Conservation (phyloP, 2,888 invertebrate species). For the Drosophila acutilabella region DNA sequence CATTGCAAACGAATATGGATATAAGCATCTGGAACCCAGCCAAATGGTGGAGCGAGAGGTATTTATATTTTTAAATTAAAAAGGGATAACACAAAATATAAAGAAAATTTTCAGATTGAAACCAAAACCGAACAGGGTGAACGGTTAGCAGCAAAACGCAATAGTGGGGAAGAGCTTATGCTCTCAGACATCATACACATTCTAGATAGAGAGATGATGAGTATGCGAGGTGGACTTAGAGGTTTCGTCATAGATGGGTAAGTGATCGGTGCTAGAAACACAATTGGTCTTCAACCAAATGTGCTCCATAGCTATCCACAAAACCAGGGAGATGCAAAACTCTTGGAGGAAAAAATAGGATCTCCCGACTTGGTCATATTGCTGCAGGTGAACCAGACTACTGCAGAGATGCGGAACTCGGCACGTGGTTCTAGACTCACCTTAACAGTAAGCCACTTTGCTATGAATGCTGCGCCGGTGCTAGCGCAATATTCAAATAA, state of each 20-base stretch:
- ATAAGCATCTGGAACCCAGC: constrained; percentile 96
- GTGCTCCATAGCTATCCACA: constrained; percentile 89
- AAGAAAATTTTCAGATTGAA: constrained; percentile 25
- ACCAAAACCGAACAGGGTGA: constrained; percentile 89
- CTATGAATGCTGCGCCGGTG: constrained; percentile 93
- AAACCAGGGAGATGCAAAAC: constrained; percentile 92
- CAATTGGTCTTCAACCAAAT: too few species aligned
- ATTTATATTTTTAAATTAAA: constrained; percentile 13
- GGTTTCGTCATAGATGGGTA: constrained; percentile 95
- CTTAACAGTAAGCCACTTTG: constrained; percentile 91
- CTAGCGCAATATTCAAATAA: constrained; percentile 92
- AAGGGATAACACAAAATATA: neutral
- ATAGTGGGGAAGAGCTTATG: constrained; percentile 93
- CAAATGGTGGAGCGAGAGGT: constrained; percentile 96
- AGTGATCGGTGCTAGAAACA: neutral
- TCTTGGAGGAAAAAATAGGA: constrained; percentile 91
- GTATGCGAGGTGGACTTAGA: constrained; percentile 87
- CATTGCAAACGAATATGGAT: constrained; percentile 95
- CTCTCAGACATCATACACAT: constrained; percentile 94
- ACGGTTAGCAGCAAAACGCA: constrained; percentile 93
- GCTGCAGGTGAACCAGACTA: constrained; percentile 93
- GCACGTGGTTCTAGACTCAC: neutral
- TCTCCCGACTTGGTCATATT: constrained; percentile 90
- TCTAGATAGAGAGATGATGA: constrained; percentile 91
- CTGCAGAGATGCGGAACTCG: constrained; percentile 91